These are phyloP conservation scores for Tachina fera DNA, from an alignment of 2,888 invertebrate species.

Conservation along the genomic window DNA sequence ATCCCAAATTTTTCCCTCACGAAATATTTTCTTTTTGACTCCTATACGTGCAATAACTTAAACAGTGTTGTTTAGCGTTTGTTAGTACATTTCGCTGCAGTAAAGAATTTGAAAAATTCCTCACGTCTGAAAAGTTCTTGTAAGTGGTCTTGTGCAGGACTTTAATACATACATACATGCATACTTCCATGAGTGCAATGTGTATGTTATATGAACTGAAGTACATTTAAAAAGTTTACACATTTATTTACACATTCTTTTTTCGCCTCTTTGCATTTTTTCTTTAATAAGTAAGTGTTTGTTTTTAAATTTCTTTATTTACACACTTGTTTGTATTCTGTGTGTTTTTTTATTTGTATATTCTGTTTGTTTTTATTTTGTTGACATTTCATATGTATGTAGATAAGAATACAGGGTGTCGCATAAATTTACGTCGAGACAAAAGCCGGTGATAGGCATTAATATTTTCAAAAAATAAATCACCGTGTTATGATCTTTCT, in stretches of 20 bases:
- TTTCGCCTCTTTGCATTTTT: slow-evolving; percentile 31
- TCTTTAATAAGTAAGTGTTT: slow-evolving; percentile 18
- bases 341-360: slow-evolving; percentile 8
- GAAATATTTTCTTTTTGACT: no score
- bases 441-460: no score
- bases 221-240: slow-evolving; percentile 22
- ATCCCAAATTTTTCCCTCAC: no score
- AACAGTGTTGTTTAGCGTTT: no score
- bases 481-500: no score
- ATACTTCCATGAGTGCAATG: neutral
- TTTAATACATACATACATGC: neutral
- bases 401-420: neutral
- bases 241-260: neutral
- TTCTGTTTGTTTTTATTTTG: slow-evolving; percentile 30
- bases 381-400: slow-evolving; percentile 2
- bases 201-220: no score
- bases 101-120: no score
- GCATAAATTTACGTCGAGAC: neutral
- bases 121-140: no score
- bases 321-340: slow-evolving; percentile 23
- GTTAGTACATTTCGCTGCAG: no score
- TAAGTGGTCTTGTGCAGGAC: no score
- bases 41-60: no score
- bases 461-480: no score
- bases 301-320: slow-evolving; percentile 45